Percentiles rank a stretch among this genome's conserved stretches.
phyloP scores from a whole-genome alignment of 2,888 invertebrate species.

The Lasioglossum oenotherae region DNA sequence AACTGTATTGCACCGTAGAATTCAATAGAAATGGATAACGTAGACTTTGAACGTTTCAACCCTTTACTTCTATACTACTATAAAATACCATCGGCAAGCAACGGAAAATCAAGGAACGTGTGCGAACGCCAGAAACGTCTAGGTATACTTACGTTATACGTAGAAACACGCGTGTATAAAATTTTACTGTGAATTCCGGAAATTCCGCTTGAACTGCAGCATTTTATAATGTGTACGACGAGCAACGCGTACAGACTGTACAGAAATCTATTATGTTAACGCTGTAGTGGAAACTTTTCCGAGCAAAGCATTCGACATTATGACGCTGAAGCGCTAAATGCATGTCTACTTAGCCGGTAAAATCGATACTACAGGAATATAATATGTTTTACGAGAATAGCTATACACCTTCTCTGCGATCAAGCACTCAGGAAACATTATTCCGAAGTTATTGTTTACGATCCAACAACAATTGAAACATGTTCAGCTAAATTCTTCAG shows the following conservation, averaged over 20 bases:
- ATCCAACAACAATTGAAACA: neutral
- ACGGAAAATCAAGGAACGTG: neutral
- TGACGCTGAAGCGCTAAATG: constrained; percentile 19
- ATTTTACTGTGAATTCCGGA: neutral
- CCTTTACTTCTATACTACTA: neutral
- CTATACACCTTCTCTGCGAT: neutral
- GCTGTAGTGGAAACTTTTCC: neutral
- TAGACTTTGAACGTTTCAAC: neutral
- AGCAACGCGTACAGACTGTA: neutral
- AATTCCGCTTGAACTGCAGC: neutral
- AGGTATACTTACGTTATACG: neutral
- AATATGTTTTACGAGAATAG: neutral
- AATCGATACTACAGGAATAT: constrained; percentile 17
- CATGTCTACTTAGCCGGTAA: constrained; percentile 16
- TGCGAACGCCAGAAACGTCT: neutral
- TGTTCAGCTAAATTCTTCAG: neutral
- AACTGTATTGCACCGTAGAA: neutral
- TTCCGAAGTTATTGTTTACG: neutral
- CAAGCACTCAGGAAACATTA: no score
- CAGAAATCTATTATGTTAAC: neutral
- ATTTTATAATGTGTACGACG: neutral
- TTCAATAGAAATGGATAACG: neutral
- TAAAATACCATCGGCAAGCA: neutral
- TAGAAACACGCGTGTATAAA: neutral
- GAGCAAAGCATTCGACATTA: neutral